phyloP scores from a whole-genome alignment of 2,888 invertebrate genomes.

The Ennomos fuscantarius region DNA sequence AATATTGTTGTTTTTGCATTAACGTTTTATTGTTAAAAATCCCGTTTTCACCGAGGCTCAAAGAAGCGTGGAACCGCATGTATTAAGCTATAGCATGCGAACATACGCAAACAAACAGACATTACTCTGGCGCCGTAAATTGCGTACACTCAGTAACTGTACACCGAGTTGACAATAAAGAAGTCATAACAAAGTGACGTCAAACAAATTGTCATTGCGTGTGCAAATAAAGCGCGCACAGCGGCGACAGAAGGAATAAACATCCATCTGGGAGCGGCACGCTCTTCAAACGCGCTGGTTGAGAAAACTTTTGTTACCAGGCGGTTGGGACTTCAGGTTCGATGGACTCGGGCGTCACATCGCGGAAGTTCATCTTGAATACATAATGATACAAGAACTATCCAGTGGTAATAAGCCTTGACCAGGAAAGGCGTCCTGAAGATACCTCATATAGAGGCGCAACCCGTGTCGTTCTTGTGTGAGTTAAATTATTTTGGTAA shows the following conservation, averaged over 20 bases:
- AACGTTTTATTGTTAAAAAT: no score
- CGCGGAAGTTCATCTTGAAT: no score
- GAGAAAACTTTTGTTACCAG: conserved; percentile 12
- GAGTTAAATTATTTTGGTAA: no score
- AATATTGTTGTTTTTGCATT: no score
- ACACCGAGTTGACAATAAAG: conserved; percentile 25
- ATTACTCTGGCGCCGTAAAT: conserved; percentile 15
- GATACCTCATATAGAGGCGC: no score
- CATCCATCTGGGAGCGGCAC: conserved; percentile 8
- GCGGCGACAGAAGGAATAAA: conserved; percentile 7
- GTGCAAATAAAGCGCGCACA: conserved; percentile 16
- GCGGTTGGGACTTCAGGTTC: conserved; percentile 8
- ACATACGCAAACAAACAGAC: conserved; percentile 21
- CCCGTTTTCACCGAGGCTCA: not conserved
- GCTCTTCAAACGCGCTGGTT: conserved; percentile 12
- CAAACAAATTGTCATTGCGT: conserved; percentile 26
- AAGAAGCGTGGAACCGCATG: not conserved
- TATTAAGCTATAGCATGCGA: no score
- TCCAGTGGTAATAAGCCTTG: no score
- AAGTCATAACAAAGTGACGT: conserved; percentile 28
- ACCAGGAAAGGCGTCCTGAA: no score
- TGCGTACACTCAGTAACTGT: conserved; percentile 22
- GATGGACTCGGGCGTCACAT: no score
- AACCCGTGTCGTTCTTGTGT: no score
- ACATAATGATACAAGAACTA: no score